Evolutionary conservation across 2,797 vertebrate genomes (phyloP), one percentile per base, ranked within the genome.

Genomic region (Chelon auratus): DNA sequence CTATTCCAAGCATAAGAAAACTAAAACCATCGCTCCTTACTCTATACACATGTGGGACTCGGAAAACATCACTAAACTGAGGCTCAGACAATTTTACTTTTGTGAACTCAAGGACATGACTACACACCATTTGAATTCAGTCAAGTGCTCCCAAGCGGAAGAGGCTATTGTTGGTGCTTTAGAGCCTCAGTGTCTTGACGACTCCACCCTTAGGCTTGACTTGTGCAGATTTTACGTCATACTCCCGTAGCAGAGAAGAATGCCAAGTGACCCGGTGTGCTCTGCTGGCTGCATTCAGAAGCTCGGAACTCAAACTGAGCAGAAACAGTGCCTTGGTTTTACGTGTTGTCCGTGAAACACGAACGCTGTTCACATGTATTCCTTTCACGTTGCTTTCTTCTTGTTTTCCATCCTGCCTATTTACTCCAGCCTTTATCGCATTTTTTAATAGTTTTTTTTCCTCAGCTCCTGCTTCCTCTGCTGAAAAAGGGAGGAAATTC

Each of bases 151-250:
- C 54, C 9, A 0, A 26, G 20, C 57, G 72, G 36, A 67, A 67
- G 47, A 36, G 9, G 5, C 52, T 18, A 58, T 68, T 84, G 77
- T 59, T 76, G 15, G 60, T 17, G 62, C 60, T 48, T 75, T 36
- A 36, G 72, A 70, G 59, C 70, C 53, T 75, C 73, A 61, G 72
- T 13, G 64, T 56, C 66, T 57, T 51, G 70, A 75, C 74, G 54
- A 37, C 80, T 62, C 72, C 80, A 75, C 82, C 82, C 77, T 72
- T 3, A 2, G 65, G 69, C 54, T 75, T 61, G 58, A 76, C 71
- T 18, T 77, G 71, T 69, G 59, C 66, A 58, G 47, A 67, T 76
- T 74, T 63, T n/a, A 78, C 67, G 14, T 86, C 76, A 78, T 60
- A 69, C 68, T 74, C 48, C 68, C 24, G 72, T 72, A 72, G 66